Evolutionary conservation across 2,888 invertebrate genomes (phyloP).

Genomic region (Oeneis ivallda): DNA sequence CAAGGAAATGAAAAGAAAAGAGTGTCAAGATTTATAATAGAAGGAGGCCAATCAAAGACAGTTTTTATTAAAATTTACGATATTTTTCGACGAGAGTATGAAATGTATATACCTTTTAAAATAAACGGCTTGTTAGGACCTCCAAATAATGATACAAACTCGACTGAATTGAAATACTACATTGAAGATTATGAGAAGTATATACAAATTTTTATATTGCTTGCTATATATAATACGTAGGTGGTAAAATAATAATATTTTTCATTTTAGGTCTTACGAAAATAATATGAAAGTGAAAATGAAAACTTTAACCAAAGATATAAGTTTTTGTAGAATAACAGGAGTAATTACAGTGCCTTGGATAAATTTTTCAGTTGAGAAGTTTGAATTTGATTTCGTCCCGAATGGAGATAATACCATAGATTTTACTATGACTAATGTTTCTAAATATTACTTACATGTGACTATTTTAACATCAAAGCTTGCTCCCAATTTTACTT

Average conservation of each 20-base stretch:
- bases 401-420: slow-evolving; percentile 50
- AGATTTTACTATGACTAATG: slow-evolving; percentile 66
- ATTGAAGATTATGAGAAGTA: slow-evolving; percentile 62
- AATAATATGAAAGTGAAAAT: slow-evolving; percentile 65
- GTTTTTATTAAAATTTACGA: slow-evolving; percentile 68
- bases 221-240: background rate
- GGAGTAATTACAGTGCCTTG: slow-evolving; percentile 73
- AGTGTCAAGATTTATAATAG: slow-evolving; percentile 57
- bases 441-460: slow-evolving; percentile 64
- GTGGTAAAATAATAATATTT: background rate
- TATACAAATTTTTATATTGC: slow-evolving; percentile 1
- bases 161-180: slow-evolving; percentile 64
- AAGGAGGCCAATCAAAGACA: slow-evolving; percentile 63
- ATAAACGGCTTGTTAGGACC: slow-evolving; percentile 83
- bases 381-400: slow-evolving; percentile 64
- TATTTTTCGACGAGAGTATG: slow-evolving; percentile 72
- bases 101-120: slow-evolving; percentile 81
- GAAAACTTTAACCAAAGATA: slow-evolving; percentile 62
- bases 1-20: slow-evolving; percentile 64
- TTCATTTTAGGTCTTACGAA: slow-evolving; percentile 58
- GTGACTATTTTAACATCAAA: slow-evolving; percentile 62
- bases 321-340: slow-evolving; percentile 62
- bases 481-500: slow-evolving; percentile 60
- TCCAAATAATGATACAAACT: slow-evolving; percentile 54
- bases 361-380: slow-evolving; percentile 64